phyloP scores from a whole-genome alignment of 2,113 vertebrate species.

The Ptilonorhynchus violaceus region DNA sequence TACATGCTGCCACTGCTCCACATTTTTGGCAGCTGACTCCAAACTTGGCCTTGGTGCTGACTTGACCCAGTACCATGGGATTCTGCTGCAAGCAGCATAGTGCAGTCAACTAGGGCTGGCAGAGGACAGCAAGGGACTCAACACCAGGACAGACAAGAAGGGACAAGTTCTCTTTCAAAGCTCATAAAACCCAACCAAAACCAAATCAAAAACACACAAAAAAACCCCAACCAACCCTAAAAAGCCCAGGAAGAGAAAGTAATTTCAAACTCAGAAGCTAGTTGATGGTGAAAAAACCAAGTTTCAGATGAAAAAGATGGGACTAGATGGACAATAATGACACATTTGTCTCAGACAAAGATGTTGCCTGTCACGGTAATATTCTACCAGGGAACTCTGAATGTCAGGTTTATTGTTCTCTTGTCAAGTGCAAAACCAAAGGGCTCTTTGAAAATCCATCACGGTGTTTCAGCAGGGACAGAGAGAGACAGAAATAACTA shows the following conservation, averaged over 20 bases:
- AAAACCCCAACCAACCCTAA: not conserved
- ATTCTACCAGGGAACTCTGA: not conserved
- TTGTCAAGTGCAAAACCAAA: not conserved
- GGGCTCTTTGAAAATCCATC: not conserved
- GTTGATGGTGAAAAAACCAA: not conserved
- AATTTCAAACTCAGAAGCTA: not conserved
- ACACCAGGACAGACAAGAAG: not conserved
- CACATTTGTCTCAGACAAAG: not conserved
- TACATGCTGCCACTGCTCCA: not conserved
- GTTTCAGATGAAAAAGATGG: not conserved
- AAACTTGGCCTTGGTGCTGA: not conserved
- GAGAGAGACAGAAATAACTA: not conserved
- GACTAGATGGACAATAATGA: not conserved
- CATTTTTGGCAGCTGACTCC: not conserved
- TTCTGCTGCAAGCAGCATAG: not conserved
- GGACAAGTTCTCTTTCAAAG: not conserved
- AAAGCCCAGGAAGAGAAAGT: not conserved
- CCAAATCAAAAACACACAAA: not conserved
- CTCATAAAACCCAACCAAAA: not conserved
- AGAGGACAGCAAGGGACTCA: not conserved
- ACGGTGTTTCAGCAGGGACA: not conserved
- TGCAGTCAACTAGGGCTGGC: not conserved
- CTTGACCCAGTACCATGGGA: not conserved
- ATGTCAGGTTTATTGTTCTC: constrained; percentile 4
- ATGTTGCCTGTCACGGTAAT: not conserved